These are phyloP conservation scores for Hypotaenidia okinawae DNA, from an alignment of 2,797 vertebrate genomes.

Conservation along the genomic window DNA sequence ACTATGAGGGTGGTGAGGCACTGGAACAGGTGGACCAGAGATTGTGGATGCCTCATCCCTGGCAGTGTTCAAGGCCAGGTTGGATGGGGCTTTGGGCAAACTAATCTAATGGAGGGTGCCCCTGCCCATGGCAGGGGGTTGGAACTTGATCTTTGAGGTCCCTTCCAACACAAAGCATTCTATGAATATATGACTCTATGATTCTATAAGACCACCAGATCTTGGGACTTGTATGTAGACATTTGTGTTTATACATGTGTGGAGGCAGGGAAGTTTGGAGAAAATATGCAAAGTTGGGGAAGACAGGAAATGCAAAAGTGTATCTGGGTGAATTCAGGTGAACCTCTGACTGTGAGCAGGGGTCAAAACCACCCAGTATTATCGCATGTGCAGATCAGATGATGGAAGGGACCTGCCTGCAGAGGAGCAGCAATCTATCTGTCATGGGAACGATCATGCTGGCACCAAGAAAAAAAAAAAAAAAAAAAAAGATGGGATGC, in stretches of 20 bases:
- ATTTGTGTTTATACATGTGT: neutral
- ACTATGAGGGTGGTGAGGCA: too few relatives aligned
- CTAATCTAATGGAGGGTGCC: too few relatives aligned
- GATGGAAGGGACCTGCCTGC: neutral
- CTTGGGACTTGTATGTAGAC: neutral
- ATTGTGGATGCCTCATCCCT: too few relatives aligned
- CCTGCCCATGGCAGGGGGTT: too few relatives aligned
- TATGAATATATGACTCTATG: too few relatives aligned
- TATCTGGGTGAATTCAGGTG: neutral
- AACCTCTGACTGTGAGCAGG: neutral
- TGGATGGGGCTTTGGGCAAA: too few relatives aligned
- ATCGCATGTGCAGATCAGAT: fast-evolving
- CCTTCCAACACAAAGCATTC: too few relatives aligned
- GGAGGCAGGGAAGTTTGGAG: neutral
- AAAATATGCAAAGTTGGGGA: neutral
- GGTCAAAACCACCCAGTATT: neutral
- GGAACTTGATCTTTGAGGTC: too few relatives aligned
- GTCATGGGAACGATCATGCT: neutral
- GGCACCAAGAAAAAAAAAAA: neutral
- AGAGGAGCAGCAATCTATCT: neutral
- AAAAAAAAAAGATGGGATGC: neutral
- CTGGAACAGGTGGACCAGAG: too few relatives aligned
- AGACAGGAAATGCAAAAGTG: neutral
- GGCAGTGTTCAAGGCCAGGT: too few relatives aligned
- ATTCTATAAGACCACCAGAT: too few relatives aligned